Base-by-base conservation (phyloP, 2,113 vertebrate species). In the Coturnix japonica region DNA sequence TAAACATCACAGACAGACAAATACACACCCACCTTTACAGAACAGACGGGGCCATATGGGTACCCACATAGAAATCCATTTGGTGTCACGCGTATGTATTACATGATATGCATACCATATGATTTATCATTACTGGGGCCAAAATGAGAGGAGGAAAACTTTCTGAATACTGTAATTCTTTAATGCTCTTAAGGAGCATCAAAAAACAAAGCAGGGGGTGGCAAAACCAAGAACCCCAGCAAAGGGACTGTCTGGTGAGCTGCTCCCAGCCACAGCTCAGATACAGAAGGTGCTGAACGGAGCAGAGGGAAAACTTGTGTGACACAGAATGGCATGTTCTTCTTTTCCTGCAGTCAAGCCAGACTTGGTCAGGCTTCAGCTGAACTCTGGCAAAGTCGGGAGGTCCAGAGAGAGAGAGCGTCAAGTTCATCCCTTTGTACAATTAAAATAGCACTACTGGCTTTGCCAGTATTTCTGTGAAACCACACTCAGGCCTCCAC, bases 41-140 rank as follows among this genome's bases (percentile, higher is more conserved):
- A 91, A 18, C 95, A 90, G 83, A 43, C 77, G 43, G 86, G 26
- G 57, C 91, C 77, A 39, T 20, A 89, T 93, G 92, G 83, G 86
- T 59, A 81, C 83, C 83, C 88, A 60, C 77, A 13, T 63, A 69
- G 26, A 54, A 20, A 53, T 81, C n/a, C 41, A 6, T n/a, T 72
- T 28, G 54, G 74, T 93, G 81, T 81, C 77, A 63, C 63, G 28
- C 72, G 71, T 67, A 63, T 13, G 4, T 82, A 75, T 13, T 70
- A 91, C 84, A 56, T 39, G 41, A 69, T 59, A 80, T 14, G 18
- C 23, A 33, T 8, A 72, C 73, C 89, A 66, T 65, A 26, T 88
- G 82, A 6, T 85, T 77, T 72, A 61, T 59, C 71, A 41, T 19
- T 70, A 6, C 53, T 4, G 15, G 49, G 61, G 63, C 75, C 61